Conservation (phyloP, 1,140 invertebrate species). For the Listronotus oregonensis region DNA sequence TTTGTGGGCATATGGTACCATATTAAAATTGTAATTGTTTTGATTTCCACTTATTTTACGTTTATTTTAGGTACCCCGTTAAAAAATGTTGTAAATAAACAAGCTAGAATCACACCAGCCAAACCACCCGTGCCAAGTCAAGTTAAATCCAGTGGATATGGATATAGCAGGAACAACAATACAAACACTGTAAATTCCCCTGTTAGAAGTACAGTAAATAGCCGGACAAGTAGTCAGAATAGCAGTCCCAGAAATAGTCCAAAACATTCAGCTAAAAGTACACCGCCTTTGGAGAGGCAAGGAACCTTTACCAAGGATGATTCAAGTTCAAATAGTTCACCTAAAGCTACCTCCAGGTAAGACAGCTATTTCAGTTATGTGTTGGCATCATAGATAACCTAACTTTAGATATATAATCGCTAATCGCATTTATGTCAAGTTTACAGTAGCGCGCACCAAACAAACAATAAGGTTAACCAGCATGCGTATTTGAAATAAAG, state of each 20-base stretch:
- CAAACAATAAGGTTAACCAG: no score
- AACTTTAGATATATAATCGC: no score
- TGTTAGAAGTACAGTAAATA: conserved; percentile 45
- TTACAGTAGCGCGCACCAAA: no score
- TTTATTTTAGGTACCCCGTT: conserved; percentile 25
- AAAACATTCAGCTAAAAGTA: conserved; percentile 17
- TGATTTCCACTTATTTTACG: no score
- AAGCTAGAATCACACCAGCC: conserved; percentile 23
- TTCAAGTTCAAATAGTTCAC: conserved; percentile 15
- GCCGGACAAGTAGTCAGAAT: conserved; percentile 36
- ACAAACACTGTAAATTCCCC: conserved; percentile 25
- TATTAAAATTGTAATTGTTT: no score
- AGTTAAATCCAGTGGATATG: conserved; percentile 42
- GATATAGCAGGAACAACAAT: conserved; percentile 9
- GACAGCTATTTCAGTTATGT: neutral
- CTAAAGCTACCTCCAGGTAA: conserved; percentile 41
- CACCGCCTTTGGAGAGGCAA: conserved; percentile 70
- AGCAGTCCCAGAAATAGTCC: conserved; percentile 37
- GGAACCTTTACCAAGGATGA: conserved; percentile 89
- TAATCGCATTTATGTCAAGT: no score
- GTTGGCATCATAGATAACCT: no score
- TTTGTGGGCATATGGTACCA: no score
- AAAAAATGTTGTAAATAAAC: conserved; percentile 38
- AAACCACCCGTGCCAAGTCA: conserved; percentile 37
- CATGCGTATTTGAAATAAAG: no score